These are phyloP conservation scores for Dynastes hyllus DNA, from an alignment of 2,888 invertebrate species.

Conservation along the genomic window DNA sequence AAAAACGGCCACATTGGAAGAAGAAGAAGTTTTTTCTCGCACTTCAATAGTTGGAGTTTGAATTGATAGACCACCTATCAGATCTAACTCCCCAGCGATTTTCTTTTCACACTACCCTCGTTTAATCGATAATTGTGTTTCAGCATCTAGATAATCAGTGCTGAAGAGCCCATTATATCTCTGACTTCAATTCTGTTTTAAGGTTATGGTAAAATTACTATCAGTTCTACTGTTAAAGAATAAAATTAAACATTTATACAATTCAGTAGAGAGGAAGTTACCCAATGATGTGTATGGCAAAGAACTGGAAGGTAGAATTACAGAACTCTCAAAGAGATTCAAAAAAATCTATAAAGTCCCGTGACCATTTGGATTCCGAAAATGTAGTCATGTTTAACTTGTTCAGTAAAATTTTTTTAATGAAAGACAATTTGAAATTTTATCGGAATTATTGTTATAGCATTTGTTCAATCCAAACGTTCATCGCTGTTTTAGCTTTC, in stretches of 20 bases:
- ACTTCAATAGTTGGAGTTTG: too few relatives aligned
- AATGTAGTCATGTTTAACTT: too few relatives aligned
- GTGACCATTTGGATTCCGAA: constrained; percentile 36
- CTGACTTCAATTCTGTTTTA: neutral
- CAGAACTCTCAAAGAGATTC: neutral
- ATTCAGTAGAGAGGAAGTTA: constrained; percentile 41
- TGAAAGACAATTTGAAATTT: too few relatives aligned
- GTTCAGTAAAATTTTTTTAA: too few relatives aligned
- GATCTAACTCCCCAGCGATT: too few relatives aligned
- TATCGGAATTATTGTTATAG: constrained; percentile 35
- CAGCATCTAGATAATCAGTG: too few relatives aligned
- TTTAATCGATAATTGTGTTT: too few relatives aligned
- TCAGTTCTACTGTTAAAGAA: constrained; percentile 21
- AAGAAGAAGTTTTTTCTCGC: too few relatives aligned
- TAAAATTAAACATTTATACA: constrained; percentile 30
- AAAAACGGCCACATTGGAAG: too few relatives aligned
- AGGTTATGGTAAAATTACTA: constrained; percentile 25
- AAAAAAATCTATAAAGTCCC: constrained; percentile 37
- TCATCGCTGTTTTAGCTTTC: constrained; percentile 1
- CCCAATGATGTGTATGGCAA: constrained; percentile 38
- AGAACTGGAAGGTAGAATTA: constrained; percentile 28
- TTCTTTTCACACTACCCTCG: too few relatives aligned
- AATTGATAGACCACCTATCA: too few relatives aligned
- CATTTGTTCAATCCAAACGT: constrained; percentile 30
- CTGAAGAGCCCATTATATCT: too few relatives aligned